phyloP scores from a whole-genome alignment of 2,888 invertebrate genomes.

The Anoplius nigerrimus region DNA sequence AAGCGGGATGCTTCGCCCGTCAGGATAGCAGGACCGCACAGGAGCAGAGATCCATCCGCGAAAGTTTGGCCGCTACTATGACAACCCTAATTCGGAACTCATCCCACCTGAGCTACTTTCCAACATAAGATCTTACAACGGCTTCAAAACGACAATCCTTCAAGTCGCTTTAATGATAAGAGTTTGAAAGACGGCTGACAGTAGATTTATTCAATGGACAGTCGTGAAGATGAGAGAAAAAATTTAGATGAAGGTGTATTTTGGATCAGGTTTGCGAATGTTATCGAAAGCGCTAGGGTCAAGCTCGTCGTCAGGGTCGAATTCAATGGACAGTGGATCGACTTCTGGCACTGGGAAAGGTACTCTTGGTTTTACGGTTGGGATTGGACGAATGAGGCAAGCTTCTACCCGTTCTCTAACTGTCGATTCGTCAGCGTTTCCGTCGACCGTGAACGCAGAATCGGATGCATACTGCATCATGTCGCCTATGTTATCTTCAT shows the following conservation, averaged over 20 bases:
- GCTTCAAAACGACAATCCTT: too few relatives aligned
- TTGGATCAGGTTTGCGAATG: slow-evolving; percentile 51
- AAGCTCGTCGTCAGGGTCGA: slow-evolving; percentile 62
- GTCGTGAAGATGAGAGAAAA: neutral
- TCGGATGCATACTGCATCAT: slow-evolving; percentile 60
- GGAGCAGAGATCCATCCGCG: slow-evolving; percentile 12
- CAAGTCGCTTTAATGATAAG: too few relatives aligned
- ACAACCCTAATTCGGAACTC: too few relatives aligned
- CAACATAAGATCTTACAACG: too few relatives aligned
- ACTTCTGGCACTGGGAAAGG: slow-evolving; percentile 38
- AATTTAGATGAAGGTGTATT: slow-evolving; percentile 34
- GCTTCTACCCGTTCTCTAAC: slow-evolving; percentile 60
- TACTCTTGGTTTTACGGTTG: slow-evolving; percentile 48
- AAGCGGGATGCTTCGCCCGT: slow-evolving; percentile 58
- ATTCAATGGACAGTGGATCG: slow-evolving; percentile 57
- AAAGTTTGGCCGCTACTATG: too few relatives aligned
- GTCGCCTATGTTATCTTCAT: slow-evolving; percentile 50
- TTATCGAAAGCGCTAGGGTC: slow-evolving; percentile 47
- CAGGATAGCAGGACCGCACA: slow-evolving; percentile 54
- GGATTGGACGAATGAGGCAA: slow-evolving; percentile 56
- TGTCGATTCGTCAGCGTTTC: slow-evolving; percentile 47
- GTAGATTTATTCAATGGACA: too few relatives aligned
- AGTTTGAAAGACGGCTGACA: too few relatives aligned
- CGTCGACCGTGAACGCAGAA: slow-evolving; percentile 56
- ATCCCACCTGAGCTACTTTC: neutral